Evolutionary conservation across 2,113 vertebrate genomes (phyloP), one percentile per base, ranked within the genome.

Genomic region (Lepisosteus osseus): DNA sequence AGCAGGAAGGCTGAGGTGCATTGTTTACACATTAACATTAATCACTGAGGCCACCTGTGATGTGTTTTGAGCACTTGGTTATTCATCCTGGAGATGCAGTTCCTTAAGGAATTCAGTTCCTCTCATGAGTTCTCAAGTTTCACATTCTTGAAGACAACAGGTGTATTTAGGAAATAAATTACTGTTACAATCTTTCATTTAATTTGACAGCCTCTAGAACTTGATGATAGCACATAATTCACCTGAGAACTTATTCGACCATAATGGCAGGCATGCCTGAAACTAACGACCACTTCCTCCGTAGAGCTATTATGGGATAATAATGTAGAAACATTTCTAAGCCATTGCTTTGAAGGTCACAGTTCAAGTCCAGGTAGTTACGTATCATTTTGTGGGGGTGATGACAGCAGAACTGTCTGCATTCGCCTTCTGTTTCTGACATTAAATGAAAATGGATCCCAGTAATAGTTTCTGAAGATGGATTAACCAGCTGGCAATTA

Each of bases 381-480:
- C 79, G 77, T 72, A 83, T 88, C 82, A 91, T 94, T 29, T 87
- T 92, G 92, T 79, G 73, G 77, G 76, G 17, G 69, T 3, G 95
- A 90, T 95, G 96, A 98, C 93, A 96, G 92, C 83, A 11, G 1
- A n/a, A 65, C 82, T 86, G 76, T 90, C 89, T 86, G 87, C 92
- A 69, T 69, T 44, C 80, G 83, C 78, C 78, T 94, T 86, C 76
- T 81, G 73, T 94, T 95, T 93, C 94, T 75, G 67, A 76, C 84
- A 85, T 84, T 89, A 85, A 73, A 66, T 85, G 93, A 84, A 94
- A 95, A 92, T 61, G 70, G 93, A 95, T 94, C 93, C 87, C 77
- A 77, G 79, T 89, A 89, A 88, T 92, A 87, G 80, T 80, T 83
- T 87, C 80, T 83, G 78, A 84, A 89, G 95, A 87, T 77, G 87